These are phyloP conservation scores for Paramisgurnus dabryanus DNA, from an alignment of 2,113 vertebrate species.

Conservation along the genomic window DNA sequence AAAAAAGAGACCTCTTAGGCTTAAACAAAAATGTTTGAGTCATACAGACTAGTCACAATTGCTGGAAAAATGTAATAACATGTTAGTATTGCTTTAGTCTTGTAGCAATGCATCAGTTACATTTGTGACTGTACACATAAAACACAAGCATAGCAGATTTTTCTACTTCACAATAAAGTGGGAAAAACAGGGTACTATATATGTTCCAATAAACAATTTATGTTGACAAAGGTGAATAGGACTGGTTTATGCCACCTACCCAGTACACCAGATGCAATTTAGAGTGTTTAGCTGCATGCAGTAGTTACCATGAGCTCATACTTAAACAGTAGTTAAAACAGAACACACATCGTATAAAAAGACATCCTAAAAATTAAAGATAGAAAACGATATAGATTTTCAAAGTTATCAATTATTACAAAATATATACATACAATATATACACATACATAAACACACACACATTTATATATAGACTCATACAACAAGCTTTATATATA, in stretches of 20 bases:
- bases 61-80: not conserved
- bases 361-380: slow-evolving; percentile 14
- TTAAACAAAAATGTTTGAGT: not conserved
- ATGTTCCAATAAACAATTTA: not conserved
- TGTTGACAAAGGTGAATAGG: slow-evolving; percentile 21
- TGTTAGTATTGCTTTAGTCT: slow-evolving; percentile 29
- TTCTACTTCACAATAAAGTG: not conserved
- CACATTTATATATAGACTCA: slow-evolving; percentile 43
- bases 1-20: not conserved
- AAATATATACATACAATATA: slow-evolving; percentile 75
- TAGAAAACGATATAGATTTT: slow-evolving; percentile 58
- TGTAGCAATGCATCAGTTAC: slow-evolving; percentile 19
- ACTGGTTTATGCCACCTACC: slow-evolving; percentile 3
- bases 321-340: not conserved
- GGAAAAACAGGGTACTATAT: not conserved
- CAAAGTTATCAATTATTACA: slow-evolving; percentile 60
- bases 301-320: not conserved
- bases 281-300: not conserved
- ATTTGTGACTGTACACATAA: not conserved
- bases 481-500: slow-evolving; percentile 55
- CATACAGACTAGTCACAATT: slow-evolving; percentile 5
- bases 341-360: slow-evolving; percentile 39
- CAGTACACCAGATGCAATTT: not conserved
- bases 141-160: not conserved
- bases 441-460: slow-evolving; percentile 72